Base-by-base conservation (phyloP, 2,888 invertebrate genomes). In the Megaustenia siamemsis region DNA sequence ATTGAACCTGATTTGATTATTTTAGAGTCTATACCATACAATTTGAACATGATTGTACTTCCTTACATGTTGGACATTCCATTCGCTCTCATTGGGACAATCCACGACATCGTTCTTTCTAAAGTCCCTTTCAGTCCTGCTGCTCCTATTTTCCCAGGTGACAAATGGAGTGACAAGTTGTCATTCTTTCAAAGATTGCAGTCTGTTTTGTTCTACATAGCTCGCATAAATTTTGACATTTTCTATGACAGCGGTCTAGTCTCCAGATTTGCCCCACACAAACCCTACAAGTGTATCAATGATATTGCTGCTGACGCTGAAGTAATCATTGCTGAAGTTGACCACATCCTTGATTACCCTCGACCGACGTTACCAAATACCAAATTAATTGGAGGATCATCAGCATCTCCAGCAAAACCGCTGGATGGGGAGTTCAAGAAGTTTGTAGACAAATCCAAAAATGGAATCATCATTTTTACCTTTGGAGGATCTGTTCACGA, bases 281-380 rank as follows among this genome's bases (percentile, higher is more conserved):
- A 68, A 45, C 88, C 89, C 0, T 84, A 78, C 43, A 35, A 86
- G 21, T 71, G 85, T 5, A 83, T 86, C 8, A 77, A 84, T 53
- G 77, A 86, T 21, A 60, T 88, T 28, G 60, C 75, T 40, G 71
- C 69, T 10, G 24, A 56, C 15, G 86, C 86, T 3, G 86, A 86
- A 79, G 71, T 86, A 35, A 79, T 82, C 75, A 82, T 90, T 21
- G 82, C 86, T 40, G 88, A 88, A 66, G 75, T 82, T 15, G 89
- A 90, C 78, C 86, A 86, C 81, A 82, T 88, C 21, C 75, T 90
- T 24, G 88, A 88, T 73, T 88, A 86, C 75, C 89, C 88, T 0
- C 76, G 84, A 35, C 87, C 89, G 18, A 71, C 69, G 10, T 81
- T 88, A 84, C 88, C 88, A 1, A 89, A 90, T 73, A 80, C 87